Evolutionary conservation across 2,888 invertebrate species (phyloP), one percentile per base, ranked within the genome.

Genomic region (Schizotus pectinicornis): DNA sequence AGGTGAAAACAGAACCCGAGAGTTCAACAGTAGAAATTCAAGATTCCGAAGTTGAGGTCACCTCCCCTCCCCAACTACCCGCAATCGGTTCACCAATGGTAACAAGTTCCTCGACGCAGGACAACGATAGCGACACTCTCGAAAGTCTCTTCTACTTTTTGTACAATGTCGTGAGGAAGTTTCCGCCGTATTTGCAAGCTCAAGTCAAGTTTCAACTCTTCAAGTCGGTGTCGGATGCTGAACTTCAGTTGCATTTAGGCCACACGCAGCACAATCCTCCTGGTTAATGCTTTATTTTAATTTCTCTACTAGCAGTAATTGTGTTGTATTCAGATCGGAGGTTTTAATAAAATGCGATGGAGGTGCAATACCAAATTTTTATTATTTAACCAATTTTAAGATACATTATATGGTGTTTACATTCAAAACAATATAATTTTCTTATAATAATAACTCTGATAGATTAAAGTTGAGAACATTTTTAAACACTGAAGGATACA

Each of bases 401-500:
- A 47, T 58, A 52, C 48, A 58, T n/a, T n/a, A n/a, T 42, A 34
- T 43, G 12, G 43, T 43, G 43, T 33, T 52, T 58, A 58, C 52
- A 58, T 53, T 53, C 46, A 58, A 53, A 53, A 57, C 52, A 52
- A 53, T 47, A 52, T 41, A 47, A 47, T 52, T 47, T 42, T 39
- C 39, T 31, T 36, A 46, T 41, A 9, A 41, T 43, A 38, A 55
- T 49, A 49, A 49, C 53, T 43, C 38, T 53, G 52, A 49, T 36
- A 46, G 49, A 32, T 53, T 54, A 48, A 53, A 48, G 38, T 53
- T 42, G 47, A 53, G 50, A 61, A 61, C 52, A 56, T 48, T 60
- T 49, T 31, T 49, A 52, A 61, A 56, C 55, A 58, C 41, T 58
- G 48, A 58, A 57, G 37, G 48, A 52, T 42, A 58, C 53, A 58